Percentiles rank a stretch among this genome's conserved stretches.
Conservation (phyloP, 53 echinoderm and acorn worm species). For the Luidia sarsii region DNA sequence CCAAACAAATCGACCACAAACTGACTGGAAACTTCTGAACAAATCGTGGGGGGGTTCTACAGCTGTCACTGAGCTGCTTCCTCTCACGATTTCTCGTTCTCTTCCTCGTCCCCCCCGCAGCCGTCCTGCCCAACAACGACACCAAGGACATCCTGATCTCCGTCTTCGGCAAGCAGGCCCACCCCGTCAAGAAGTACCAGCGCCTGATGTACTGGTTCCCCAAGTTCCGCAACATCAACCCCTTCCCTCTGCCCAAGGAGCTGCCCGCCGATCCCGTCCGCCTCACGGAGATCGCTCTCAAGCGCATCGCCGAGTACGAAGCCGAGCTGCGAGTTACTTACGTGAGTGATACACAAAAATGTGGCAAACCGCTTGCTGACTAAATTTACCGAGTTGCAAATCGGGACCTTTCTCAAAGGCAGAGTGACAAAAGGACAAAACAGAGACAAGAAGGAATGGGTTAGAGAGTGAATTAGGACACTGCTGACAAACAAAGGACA, state of each 20-base stretch:
- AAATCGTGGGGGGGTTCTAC: too few relatives aligned
- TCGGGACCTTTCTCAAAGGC: too few relatives aligned
- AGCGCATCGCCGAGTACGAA: conserved; percentile 97
- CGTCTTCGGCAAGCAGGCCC: conserved; percentile 82
- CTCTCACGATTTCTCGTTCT: too few relatives aligned
- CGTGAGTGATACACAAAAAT: conserved; percentile 45
- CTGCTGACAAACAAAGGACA: too few relatives aligned
- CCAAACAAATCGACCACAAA: too few relatives aligned
- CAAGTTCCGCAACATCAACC: conserved; percentile 95
- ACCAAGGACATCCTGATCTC: conserved; percentile 82
- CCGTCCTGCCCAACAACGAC: conserved; percentile 88
- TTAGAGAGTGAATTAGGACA: too few relatives aligned
- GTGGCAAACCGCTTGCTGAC: too few relatives aligned
- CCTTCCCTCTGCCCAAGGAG: conserved; percentile 92
- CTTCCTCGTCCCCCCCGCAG: too few relatives aligned
- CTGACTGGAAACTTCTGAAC: too few relatives aligned
- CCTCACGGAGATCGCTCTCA: conserved; percentile 79
- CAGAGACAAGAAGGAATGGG: background rate
- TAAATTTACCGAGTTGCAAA: too few relatives aligned
- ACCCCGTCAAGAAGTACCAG: conserved; percentile 96
- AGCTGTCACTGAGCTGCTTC: too few relatives aligned
- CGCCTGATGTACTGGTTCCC: conserved; percentile 99
- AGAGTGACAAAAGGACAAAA: background rate
- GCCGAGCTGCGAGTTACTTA: conserved; percentile 77
- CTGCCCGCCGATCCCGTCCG: conserved; percentile 78